A percentile compares a stretch with the other conserved stretches of the same genome.
These are phyloP conservation scores for Ictidomys tridecemlineatus DNA, from an alignment of 2,113 vertebrate genomes.

Conservation along the genomic window DNA sequence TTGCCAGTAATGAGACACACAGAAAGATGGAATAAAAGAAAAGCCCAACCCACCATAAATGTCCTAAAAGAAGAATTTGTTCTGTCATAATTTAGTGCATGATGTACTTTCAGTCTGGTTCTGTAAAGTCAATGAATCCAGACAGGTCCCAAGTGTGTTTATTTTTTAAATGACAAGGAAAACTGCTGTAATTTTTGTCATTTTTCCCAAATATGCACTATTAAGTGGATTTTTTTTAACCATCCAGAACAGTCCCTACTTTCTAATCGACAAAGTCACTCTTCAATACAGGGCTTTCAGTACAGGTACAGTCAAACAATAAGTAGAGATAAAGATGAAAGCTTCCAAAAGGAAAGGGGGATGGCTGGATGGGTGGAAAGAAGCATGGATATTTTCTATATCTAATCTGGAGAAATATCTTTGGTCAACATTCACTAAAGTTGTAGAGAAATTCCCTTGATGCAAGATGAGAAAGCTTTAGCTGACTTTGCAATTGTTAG, in stretches of 20 bases:
- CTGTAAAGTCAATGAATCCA: conserved; percentile 50
- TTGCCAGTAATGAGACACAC: conserved; percentile 60
- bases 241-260: conserved; percentile 40
- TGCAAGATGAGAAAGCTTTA: neutral
- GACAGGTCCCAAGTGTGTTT: conserved; percentile 69
- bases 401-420: neutral
- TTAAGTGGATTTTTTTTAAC: conserved; percentile 35
- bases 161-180: conserved; percentile 75
- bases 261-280: conserved; percentile 37
- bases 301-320: neutral
- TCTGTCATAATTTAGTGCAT: conserved; percentile 57
- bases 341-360: neutral
- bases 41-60: neutral
- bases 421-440: neutral
- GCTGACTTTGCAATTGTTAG: neutral
- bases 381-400: neutral
- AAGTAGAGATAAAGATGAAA: neutral
- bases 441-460: neutral
- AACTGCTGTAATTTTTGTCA: conserved; percentile 71
- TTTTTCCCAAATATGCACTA: conserved; percentile 63
- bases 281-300: neutral
- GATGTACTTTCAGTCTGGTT: conserved; percentile 62
- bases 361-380: neutral
- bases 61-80: conserved; percentile 67
- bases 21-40: conserved; percentile 26